These are phyloP conservation scores for Forbesichthys agassizii DNA, from an alignment of 2,113 vertebrate genomes.

Conservation along the genomic window DNA sequence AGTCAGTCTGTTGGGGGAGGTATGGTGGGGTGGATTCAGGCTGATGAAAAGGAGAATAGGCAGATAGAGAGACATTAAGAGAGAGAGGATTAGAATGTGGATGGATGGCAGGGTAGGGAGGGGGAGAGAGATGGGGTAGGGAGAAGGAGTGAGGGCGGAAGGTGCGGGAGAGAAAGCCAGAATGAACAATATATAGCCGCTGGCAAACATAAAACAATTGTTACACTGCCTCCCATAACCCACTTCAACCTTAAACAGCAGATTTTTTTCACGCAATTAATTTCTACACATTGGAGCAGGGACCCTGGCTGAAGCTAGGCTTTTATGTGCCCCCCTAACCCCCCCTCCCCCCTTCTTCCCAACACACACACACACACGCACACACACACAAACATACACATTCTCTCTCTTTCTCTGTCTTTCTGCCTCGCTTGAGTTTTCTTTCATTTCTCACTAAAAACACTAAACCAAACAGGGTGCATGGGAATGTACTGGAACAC, in stretches of 20 bases:
- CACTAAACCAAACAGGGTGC: conserved; percentile 12
- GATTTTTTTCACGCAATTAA: conserved; percentile 85
- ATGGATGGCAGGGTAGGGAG: conserved; percentile 58
- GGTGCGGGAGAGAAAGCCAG: conserved; percentile 64
- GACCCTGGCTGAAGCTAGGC: conserved; percentile 68
- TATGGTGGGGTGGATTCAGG: conserved; percentile 64
- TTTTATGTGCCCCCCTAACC: conserved; percentile 70
- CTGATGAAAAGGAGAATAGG: conserved; percentile 59
- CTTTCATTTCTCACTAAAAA: conserved; percentile 14
- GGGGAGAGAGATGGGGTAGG: conserved; percentile 1
- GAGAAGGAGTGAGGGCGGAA: conserved; percentile 5
- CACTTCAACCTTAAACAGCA: conserved; percentile 80
- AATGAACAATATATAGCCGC: conserved; percentile 78
- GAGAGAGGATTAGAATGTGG: conserved; percentile 64
- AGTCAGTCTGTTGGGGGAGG: conserved; percentile 51
- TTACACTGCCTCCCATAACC: conserved; percentile 79
- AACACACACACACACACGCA: conserved; percentile 48
- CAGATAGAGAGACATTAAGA: neutral
- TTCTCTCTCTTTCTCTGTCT: conserved; percentile 16
- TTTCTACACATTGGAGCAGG: conserved; percentile 78
- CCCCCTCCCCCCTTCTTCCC: conserved; percentile 3
- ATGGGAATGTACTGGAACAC: conserved; percentile 38
- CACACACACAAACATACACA: conserved; percentile 33
- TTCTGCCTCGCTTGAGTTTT: neutral
- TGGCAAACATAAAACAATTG: conserved; percentile 80